Percentiles rank a stretch among this genome's conserved stretches.
Conservation (phyloP, 2,888 invertebrate species). For the Trichopoda pennipes region DNA sequence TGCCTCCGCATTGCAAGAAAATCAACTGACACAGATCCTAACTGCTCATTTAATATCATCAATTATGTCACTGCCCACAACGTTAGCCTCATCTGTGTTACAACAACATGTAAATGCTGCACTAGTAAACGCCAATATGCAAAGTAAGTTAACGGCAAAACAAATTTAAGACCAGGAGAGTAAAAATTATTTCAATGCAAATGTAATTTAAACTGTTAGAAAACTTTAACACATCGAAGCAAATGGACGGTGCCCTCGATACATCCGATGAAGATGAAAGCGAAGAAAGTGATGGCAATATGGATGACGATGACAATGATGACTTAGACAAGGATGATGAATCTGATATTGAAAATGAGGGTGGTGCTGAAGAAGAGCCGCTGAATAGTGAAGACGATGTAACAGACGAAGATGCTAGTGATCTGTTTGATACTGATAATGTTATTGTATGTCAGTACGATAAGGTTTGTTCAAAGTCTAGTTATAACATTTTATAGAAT, state of each 20-base stretch:
- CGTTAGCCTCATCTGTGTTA: constrained; percentile 90
- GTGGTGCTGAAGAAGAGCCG: constrained; percentile 92
- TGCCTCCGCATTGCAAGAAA: constrained; percentile 90
- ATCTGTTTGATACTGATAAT: constrained; percentile 99
- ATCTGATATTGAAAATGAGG: constrained; percentile 84
- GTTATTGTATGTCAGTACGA: constrained; percentile 99
- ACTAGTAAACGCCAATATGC: constrained; percentile 83
- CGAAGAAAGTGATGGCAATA: constrained; percentile 87
- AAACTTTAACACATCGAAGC: constrained; percentile 79
- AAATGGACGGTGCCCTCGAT: constrained; percentile 86
- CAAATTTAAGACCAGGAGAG: too few species aligned
- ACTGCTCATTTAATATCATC: constrained; percentile 94
- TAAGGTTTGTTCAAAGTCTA: constrained; percentile 85
- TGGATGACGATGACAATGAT: constrained; percentile 88
- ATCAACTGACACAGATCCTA: constrained; percentile 86
- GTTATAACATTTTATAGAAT: neutral
- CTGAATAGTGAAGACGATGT: constrained; percentile 98
- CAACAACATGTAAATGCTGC: constrained; percentile 94
- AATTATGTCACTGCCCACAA: constrained; percentile 92
- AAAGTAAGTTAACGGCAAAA: constrained; percentile 73
- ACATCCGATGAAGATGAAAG: constrained; percentile 90
- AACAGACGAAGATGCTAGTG: constrained; percentile 96
- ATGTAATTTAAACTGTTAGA: constrained; percentile 71
- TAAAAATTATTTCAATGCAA: neutral
- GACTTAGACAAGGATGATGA: constrained; percentile 86